phyloP scores from a whole-genome alignment of 53 echinoderm and acorn worm species.

The Hippasteria phrygiana region DNA sequence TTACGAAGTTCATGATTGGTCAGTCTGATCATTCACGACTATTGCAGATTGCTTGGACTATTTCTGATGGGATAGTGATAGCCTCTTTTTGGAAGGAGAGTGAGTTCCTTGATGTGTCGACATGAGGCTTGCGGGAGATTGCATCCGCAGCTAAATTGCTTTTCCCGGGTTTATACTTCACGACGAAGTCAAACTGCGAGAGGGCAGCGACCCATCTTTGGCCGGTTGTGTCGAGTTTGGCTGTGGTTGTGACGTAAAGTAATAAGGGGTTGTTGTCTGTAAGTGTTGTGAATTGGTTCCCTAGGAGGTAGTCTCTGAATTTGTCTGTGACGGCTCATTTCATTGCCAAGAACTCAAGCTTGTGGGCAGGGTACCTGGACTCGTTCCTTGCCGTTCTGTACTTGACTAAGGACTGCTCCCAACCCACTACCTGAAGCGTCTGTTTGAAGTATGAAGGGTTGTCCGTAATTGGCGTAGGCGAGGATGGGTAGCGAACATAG shows the following conservation, averaged over 20 bases:
- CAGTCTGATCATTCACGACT: too few species aligned
- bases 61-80: background rate
- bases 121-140: conserved; percentile 50
- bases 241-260: conserved; percentile 70
- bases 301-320: conserved; percentile 70
- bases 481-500: conserved; percentile 29
- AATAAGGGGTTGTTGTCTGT: conserved; percentile 81
- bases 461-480: conserved; percentile 18
- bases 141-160: conserved; percentile 61
- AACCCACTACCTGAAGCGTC: too few species aligned
- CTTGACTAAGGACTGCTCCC: conserved; percentile 31
- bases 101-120: background rate
- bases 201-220: conserved; percentile 54
- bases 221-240: too few species aligned
- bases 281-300: conserved; percentile 59
- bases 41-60: conserved; percentile 16
- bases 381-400: conserved; percentile 9
- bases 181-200: conserved; percentile 59
- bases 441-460: too few species aligned
- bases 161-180: conserved; percentile 63
- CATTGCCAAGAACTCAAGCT: too few species aligned
- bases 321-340: too few species aligned
- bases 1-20: too few species aligned
- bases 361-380: too few species aligned
- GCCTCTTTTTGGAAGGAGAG: background rate